Evolutionary conservation across 2,888 invertebrate species (phyloP).

Genomic region (Rapana venosa): DNA sequence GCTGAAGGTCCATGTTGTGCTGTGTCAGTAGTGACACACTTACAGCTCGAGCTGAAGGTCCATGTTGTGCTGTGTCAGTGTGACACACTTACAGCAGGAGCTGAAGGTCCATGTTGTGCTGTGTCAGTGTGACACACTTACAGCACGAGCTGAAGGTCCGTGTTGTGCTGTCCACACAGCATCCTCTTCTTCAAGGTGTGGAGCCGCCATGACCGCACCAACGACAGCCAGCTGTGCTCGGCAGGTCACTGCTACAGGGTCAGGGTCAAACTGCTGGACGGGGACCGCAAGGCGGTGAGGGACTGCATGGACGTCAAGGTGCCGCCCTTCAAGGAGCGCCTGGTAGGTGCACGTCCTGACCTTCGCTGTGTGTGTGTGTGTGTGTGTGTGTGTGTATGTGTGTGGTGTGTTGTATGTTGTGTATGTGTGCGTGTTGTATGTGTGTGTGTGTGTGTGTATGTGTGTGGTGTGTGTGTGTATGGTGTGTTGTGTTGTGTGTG

Average conservation of each 20-base stretch:
- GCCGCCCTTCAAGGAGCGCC: neutral
- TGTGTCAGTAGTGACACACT: too few relatives aligned
- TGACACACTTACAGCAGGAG: too few relatives aligned
- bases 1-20: too few relatives aligned
- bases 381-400: constrained; percentile 14
- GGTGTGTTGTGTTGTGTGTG: too few relatives aligned
- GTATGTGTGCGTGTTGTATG: constrained; percentile 23
- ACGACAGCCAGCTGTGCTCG: constrained; percentile 30
- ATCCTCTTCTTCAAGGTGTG: constrained; percentile 29
- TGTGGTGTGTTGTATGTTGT: neutral
- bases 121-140: too few relatives aligned
- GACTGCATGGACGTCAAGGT: neutral
- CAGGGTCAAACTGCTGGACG: neutral
- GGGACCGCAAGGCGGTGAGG: neutral
- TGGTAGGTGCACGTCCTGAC: neutral
- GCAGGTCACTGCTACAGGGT: constrained; percentile 11
- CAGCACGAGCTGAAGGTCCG: too few relatives aligned
- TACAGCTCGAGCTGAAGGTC: too few relatives aligned
- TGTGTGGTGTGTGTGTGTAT: too few relatives aligned
- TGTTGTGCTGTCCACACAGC: neutral
- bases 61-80: too few relatives aligned
- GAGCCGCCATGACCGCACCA: constrained; percentile 26
- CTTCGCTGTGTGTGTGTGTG: neutral
- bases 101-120: too few relatives aligned
- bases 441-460: constrained; percentile 4